Conservation (phyloP, 1,140 invertebrate genomes). For the Stegodyphus dumicola region DNA sequence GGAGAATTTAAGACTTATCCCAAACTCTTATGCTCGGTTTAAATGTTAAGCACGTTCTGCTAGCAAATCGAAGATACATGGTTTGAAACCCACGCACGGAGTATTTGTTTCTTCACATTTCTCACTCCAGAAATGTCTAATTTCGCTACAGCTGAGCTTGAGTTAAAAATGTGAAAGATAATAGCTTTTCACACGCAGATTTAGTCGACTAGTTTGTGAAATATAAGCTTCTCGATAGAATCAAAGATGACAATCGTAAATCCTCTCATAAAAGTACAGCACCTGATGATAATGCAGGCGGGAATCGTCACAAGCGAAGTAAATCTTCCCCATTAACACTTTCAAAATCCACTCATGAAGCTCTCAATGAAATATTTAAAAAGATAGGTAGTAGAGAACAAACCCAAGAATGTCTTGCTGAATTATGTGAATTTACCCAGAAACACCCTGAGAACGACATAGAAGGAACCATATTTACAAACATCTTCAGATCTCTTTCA, state of each 20-base stretch:
- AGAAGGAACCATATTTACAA: slow-evolving; percentile 88
- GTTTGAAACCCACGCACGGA: no score
- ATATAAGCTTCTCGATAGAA: slow-evolving; percentile 75
- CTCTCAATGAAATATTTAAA: slow-evolving; percentile 89
- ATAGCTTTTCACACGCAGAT: no score
- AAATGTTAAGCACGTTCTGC: no score
- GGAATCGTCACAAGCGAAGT: slow-evolving; percentile 63
- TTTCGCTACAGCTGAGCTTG: no score
- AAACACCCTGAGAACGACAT: slow-evolving; percentile 91
- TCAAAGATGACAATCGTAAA: slow-evolving; percentile 47
- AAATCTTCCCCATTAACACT: slow-evolving; percentile 69
- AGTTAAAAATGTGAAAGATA: no score
- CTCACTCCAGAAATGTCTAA: no score
- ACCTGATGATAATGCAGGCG: slow-evolving; percentile 64
- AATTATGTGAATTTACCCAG: slow-evolving; percentile 90
- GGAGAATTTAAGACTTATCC: no score
- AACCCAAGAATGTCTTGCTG: slow-evolving; percentile 85
- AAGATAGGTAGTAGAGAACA: slow-evolving; percentile 91
- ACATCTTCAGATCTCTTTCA: slow-evolving; percentile 92
- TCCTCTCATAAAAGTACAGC: slow-evolving; percentile 25
- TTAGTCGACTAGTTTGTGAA: no score
- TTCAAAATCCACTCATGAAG: slow-evolving; percentile 82
- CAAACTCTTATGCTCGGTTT: no score
- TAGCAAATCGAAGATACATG: no score
- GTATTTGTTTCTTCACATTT: no score